Conservation (phyloP, 1,140 invertebrate species). For the Euschistus heros region DNA sequence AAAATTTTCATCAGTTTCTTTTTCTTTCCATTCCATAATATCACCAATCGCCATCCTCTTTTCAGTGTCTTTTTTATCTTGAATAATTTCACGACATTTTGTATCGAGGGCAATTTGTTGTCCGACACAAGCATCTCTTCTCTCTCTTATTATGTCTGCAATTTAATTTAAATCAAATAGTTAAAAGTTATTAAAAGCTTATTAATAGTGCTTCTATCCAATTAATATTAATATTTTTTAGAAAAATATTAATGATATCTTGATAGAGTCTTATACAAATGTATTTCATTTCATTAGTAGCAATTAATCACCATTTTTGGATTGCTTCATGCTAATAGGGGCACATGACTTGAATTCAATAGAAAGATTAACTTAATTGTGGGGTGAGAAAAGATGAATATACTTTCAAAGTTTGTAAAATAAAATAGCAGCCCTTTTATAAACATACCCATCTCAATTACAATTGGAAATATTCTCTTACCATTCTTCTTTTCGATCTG, state of each 20-base stretch:
- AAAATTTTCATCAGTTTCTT: not conserved
- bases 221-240: too few relatives aligned
- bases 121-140: not conserved
- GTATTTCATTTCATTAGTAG: too few relatives aligned
- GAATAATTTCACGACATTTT: not conserved
- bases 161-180: not conserved
- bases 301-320: too few relatives aligned
- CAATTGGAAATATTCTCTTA: not conserved
- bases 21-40: constrained; percentile 2
- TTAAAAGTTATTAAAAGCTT: not conserved
- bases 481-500: constrained; percentile 40
- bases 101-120: constrained; percentile 12
- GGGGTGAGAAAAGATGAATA: too few relatives aligned
- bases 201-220: not conserved
- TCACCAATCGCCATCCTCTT: not conserved
- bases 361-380: too few relatives aligned
- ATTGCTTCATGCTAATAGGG: too few relatives aligned
- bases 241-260: too few relatives aligned
- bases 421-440: too few relatives aligned
- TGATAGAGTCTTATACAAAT: too few relatives aligned
- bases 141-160: not conserved
- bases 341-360: too few relatives aligned
- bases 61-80: not conserved
- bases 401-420: too few relatives aligned
- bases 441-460: not conserved